Evolutionary conservation across 2,113 vertebrate genomes (phyloP).

Genomic region (Oryzias curvinotus): DNA sequence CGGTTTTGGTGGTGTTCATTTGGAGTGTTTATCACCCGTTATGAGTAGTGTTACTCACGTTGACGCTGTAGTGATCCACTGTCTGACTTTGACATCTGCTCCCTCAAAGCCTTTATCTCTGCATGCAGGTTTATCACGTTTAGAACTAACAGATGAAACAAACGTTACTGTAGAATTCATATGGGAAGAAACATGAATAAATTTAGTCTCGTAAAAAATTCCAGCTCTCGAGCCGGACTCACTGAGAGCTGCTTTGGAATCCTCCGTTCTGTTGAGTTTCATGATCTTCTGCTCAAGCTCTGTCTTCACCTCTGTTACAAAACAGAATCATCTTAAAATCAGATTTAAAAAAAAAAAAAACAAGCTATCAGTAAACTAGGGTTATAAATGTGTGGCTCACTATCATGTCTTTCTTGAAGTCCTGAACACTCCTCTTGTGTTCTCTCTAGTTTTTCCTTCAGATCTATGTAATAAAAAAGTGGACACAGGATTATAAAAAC

Average conservation of each 20-base stretch:
- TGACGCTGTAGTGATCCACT: not conserved
- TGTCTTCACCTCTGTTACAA: conserved; percentile 18
- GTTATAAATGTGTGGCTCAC: conserved; percentile 15
- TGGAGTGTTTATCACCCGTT: not conserved
- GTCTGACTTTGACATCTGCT: conserved; percentile 1
- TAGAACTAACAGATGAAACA: conserved; percentile 27
- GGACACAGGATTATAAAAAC: not conserved
- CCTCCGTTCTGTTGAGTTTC: conserved; percentile 14
- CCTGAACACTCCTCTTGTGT: not conserved
- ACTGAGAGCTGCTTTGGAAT: conserved; percentile 22
- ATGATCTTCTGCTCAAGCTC: conserved; percentile 26
- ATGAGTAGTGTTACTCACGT: conserved; percentile 19
- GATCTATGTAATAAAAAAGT: conserved; percentile 25
- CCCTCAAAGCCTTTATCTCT: conserved; percentile 24
- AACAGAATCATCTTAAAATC: not conserved
- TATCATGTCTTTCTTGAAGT: not conserved
- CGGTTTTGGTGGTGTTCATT: too few relatives aligned
- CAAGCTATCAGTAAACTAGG: not conserved
- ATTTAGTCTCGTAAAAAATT: not conserved
- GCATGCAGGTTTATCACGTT: conserved; percentile 27
- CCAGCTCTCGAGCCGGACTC: not conserved
- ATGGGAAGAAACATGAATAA: not conserved
- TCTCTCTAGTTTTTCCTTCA: conserved; percentile 16
- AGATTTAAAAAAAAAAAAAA: not conserved
- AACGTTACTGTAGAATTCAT: not conserved